These are phyloP conservation scores for Drosophila tropicalis DNA, from an alignment of 1,140 invertebrate species.

Conservation along the genomic window DNA sequence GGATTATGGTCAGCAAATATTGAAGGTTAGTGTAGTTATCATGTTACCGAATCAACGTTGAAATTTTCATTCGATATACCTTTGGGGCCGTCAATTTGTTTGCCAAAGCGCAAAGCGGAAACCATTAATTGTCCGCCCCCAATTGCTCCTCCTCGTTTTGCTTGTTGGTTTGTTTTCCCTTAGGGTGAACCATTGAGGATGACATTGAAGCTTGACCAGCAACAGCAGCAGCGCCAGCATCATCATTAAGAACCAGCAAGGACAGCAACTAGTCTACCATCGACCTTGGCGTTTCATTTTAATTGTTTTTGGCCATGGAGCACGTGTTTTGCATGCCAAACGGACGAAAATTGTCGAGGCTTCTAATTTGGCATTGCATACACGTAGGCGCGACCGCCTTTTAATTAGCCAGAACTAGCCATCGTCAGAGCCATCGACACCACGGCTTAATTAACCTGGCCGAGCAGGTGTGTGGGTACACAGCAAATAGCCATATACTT, in stretches of 20 bases:
- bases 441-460: slow-evolving; percentile 62
- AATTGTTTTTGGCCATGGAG: slow-evolving; percentile 69
- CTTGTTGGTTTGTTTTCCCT: slow-evolving; percentile 33
- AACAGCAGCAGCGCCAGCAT: slow-evolving; percentile 9
- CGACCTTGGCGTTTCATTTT: slow-evolving; percentile 50
- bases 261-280: slow-evolving; percentile 40
- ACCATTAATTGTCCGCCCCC: slow-evolving; percentile 62
- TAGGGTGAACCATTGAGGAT: slow-evolving; percentile 45
- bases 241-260: slow-evolving; percentile 18
- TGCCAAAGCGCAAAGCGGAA: slow-evolving; percentile 41
- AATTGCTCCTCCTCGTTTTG: slow-evolving; percentile 2
- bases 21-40: background rate
- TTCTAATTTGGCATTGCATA: slow-evolving; percentile 67
- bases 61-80: slow-evolving; percentile 24
- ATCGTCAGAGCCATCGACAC: slow-evolving; percentile 43
- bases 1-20: background rate
- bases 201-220: slow-evolving; percentile 51
- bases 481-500: slow-evolving; percentile 4
- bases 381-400: slow-evolving; percentile 68
- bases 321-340: slow-evolving; percentile 71
- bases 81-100: slow-evolving; percentile 51
- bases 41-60: slow-evolving; percentile 26
- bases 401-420: slow-evolving; percentile 62
- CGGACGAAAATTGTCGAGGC: slow-evolving; percentile 21
- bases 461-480: background rate